Evolutionary conservation across 2,113 vertebrate genomes (phyloP).

Genomic region (Callipepla californica): DNA sequence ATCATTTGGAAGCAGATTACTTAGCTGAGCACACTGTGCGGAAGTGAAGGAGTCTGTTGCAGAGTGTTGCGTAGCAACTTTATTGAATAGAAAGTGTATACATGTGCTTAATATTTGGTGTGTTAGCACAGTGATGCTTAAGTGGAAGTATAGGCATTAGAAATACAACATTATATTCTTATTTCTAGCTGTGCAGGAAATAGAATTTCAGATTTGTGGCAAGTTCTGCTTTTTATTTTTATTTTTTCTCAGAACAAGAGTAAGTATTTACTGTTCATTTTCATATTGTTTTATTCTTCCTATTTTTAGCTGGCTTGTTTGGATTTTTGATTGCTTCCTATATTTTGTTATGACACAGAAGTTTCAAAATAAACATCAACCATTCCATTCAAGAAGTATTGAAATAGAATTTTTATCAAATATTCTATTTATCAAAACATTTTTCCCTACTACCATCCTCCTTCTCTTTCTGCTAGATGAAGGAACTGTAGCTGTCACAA

Average conservation of each 20-base stretch:
- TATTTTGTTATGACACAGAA: neutral
- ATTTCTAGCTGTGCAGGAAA: conserved; percentile 5
- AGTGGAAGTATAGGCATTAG: neutral
- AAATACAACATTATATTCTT: neutral
- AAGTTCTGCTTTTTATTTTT: neutral
- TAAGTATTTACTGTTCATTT: neutral
- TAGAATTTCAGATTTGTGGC: neutral
- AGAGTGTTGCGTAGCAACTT: conserved; percentile 48
- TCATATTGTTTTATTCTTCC: neutral
- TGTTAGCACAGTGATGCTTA: neutral
- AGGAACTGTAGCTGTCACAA: neutral
- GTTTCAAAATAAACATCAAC: neutral
- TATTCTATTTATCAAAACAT: neutral
- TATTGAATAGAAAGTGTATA: neutral
- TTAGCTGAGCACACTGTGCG: neutral
- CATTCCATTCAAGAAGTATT: neutral
- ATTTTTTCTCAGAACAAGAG: neutral
- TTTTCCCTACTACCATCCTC: neutral
- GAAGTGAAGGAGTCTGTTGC: conserved; percentile 17
- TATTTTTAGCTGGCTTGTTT: neutral
- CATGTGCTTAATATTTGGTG: conserved; percentile 9
- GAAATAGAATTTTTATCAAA: neutral
- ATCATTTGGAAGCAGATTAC: conserved; percentile 44
- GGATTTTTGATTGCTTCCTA: neutral
- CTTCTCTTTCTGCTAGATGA: neutral